These are phyloP conservation scores for Rhyacophila brunnea DNA, from an alignment of 1,140 invertebrate species.

Conservation along the genomic window DNA sequence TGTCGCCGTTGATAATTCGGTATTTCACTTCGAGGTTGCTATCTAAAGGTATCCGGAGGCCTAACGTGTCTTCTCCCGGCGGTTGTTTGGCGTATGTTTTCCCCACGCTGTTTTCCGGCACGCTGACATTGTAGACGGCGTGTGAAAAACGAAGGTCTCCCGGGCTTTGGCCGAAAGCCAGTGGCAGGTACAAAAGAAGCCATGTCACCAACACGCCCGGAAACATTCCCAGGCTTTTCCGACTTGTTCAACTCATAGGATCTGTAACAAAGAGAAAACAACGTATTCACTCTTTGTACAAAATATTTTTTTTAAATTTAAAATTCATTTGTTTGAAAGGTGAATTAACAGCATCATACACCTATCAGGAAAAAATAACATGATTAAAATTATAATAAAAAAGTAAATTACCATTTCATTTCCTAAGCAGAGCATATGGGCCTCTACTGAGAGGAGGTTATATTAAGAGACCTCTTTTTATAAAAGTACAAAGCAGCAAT, in stretches of 20 bases:
- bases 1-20: conserved; percentile 75
- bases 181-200: conserved; percentile 21
- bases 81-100: conserved; percentile 67
- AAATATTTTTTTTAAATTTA: too few species aligned
- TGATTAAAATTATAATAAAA: too few species aligned
- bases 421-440: too few species aligned
- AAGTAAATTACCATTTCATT: too few species aligned
- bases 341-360: too few species aligned
- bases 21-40: conserved; percentile 62
- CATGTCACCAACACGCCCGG: conserved; percentile 29
- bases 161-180: conserved; percentile 10
- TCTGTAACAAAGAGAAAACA: conserved; percentile 26
- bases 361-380: too few species aligned
- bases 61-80: conserved; percentile 52
- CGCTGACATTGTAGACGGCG: conserved; percentile 77
- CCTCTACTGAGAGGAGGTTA: too few species aligned
- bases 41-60: conserved; percentile 41
- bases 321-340: too few species aligned
- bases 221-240: conserved; percentile 29
- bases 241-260: conserved; percentile 34
- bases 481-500: too few species aligned
- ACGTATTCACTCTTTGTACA: too few species aligned
- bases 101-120: conserved; percentile 83
- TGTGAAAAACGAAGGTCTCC: conserved; percentile 60
- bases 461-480: too few species aligned